A percentile compares a stretch with the other conserved stretches of the same genome.
Evolutionary conservation across 2,888 invertebrate species (phyloP).

Genomic region (Poecilobothrus nobilitatus): DNA sequence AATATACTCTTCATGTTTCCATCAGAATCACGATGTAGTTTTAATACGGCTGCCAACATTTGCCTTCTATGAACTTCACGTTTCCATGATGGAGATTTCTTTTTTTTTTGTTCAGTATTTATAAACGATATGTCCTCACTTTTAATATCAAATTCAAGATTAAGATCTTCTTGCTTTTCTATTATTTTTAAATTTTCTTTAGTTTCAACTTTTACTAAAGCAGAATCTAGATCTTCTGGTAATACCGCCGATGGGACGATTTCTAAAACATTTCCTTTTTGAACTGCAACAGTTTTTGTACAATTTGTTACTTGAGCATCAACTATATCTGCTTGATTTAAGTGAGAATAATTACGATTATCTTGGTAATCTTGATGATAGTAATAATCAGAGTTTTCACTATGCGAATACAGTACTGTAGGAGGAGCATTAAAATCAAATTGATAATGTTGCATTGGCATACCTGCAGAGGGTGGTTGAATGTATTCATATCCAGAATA

Average conservation of each 20-base stretch:
- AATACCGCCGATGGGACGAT: constrained; percentile 33
- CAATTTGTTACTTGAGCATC: background rate
- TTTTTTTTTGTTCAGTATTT: constrained; percentile 11
- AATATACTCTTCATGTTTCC: constrained; percentile 27
- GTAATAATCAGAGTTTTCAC: background rate
- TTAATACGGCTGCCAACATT: constrained; percentile 28
- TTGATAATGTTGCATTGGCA: background rate
- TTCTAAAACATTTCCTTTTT: constrained; percentile 42
- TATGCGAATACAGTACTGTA: background rate
- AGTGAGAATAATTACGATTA: background rate
- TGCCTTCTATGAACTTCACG: constrained; percentile 31
- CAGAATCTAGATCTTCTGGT: background rate
- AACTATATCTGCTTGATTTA: background rate
- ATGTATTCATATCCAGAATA: background rate
- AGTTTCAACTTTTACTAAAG: background rate
- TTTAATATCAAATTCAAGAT: background rate
- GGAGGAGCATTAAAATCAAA: background rate
- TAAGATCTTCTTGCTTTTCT: background rate
- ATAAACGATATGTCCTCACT: background rate
- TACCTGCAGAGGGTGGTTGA: background rate
- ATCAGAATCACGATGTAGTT: constrained; percentile 28
- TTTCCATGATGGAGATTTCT: constrained; percentile 27
- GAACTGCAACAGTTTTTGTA: constrained; percentile 33
- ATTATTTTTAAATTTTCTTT: background rate
- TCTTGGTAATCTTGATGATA: background rate